Evolutionary conservation across 2,888 invertebrate genomes (phyloP).

Genomic region (Cynaeus angustus): DNA sequence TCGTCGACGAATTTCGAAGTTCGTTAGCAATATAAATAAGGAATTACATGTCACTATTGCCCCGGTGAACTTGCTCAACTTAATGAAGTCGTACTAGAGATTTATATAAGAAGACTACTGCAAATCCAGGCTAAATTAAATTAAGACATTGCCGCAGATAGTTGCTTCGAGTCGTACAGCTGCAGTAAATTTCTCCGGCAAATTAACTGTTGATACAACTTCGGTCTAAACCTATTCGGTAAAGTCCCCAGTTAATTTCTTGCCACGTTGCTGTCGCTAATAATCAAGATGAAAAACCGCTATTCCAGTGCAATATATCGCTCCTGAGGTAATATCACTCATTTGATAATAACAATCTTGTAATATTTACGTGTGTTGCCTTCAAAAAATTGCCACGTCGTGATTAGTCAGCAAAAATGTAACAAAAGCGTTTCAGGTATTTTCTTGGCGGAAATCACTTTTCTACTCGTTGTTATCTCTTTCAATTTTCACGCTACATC

Average conservation of each 20-base stretch:
- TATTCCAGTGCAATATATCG: no score
- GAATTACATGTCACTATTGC: slow-evolving; percentile 1
- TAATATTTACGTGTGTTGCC: slow-evolving; percentile 7
- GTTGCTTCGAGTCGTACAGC: slow-evolving; percentile 30
- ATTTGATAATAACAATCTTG: background rate
- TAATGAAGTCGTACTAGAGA: slow-evolving; percentile 23
- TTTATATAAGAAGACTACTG: slow-evolving; percentile 31
- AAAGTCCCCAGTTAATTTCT: slow-evolving; percentile 25
- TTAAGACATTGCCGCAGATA: slow-evolving; percentile 37
- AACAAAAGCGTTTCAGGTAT: slow-evolving; percentile 21
- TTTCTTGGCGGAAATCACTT: slow-evolving; percentile 20
- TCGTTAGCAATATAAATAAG: background rate
- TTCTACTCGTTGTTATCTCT: slow-evolving; percentile 35
- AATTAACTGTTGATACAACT: slow-evolving; percentile 32
- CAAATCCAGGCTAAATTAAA: slow-evolving; percentile 39
- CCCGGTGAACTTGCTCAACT: slow-evolving; percentile 4
- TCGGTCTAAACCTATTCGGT: slow-evolving; percentile 15
- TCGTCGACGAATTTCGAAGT: background rate
- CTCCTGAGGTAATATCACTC: no score
- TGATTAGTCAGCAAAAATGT: slow-evolving; percentile 14
- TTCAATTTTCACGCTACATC: slow-evolving; percentile 42
- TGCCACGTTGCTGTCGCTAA: slow-evolving; percentile 4
- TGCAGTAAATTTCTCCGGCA: slow-evolving; percentile 30
- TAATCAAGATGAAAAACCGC: background rate
- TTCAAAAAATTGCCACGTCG: slow-evolving; percentile 8